A percentile compares a stretch with the other conserved stretches of the same genome.
Evolutionary conservation across 2,888 invertebrate genomes (phyloP).

Genomic region (Coremacera marginata): DNA sequence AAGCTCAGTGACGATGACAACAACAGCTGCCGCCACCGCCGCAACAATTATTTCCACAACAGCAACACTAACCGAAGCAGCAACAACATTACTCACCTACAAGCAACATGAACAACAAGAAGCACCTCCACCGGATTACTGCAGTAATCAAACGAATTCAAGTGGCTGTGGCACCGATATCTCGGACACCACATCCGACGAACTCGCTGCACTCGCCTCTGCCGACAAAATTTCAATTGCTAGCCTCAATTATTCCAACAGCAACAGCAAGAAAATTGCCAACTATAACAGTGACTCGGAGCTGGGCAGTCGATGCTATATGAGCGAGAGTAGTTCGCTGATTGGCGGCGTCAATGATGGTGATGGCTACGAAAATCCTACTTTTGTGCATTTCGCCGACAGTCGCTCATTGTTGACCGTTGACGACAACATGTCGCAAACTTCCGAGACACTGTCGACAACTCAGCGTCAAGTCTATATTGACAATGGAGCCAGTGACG

Average conservation of each 20-base stretch:
- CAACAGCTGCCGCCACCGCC: constrained; percentile 40
- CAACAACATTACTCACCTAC: constrained; percentile 45
- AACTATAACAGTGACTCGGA: constrained; percentile 1
- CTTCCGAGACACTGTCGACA: constrained; percentile 43
- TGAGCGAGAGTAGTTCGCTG: constrained; percentile 67
- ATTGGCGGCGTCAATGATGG: constrained; percentile 59
- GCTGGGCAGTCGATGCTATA: constrained; percentile 64
- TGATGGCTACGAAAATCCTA: constrained; percentile 67
- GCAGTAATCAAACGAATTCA: constrained; percentile 64
- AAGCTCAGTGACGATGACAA: neutral
- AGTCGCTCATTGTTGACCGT: constrained; percentile 47
- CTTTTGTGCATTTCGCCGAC: constrained; percentile 65
- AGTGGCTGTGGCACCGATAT: constrained; percentile 66
- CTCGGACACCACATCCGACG: constrained; percentile 64
- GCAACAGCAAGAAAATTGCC: neutral
- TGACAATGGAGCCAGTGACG: constrained; percentile 15
- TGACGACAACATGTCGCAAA: constrained; percentile 49
- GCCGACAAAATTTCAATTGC: constrained; percentile 50
- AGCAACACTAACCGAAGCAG: constrained; percentile 41
- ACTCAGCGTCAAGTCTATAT: constrained; percentile 43
- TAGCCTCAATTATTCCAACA: constrained; percentile 41
- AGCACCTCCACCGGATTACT: constrained; percentile 46
- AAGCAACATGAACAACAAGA: constrained; percentile 45
- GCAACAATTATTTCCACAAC: constrained; percentile 43
- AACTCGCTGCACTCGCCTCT: constrained; percentile 51